Conservation (phyloP, 1,140 invertebrate species). For the Calosoma granatense region DNA sequence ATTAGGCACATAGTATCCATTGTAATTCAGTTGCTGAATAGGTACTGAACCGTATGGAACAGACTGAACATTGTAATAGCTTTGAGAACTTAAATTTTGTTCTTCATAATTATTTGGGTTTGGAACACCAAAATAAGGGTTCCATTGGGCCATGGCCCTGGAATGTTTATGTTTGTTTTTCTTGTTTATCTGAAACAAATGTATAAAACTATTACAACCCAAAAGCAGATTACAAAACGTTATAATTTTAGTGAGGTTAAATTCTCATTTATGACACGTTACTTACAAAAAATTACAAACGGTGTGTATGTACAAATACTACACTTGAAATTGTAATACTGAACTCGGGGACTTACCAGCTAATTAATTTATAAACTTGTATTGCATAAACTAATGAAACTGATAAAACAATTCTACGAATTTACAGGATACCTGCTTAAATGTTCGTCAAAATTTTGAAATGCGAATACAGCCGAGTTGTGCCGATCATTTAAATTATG, state of each 20-base stretch:
- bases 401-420: not conserved
- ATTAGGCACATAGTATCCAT: not conserved
- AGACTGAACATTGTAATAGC: not conserved
- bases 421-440: too few relatives aligned
- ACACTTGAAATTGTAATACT: too few relatives aligned
- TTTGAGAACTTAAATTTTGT: not conserved
- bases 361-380: not conserved
- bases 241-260: not conserved
- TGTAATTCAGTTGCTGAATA: not conserved
- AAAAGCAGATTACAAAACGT: too few relatives aligned
- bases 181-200: not conserved
- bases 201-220: not conserved
- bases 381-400: not conserved
- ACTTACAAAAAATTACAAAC: not conserved
- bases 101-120: not conserved
- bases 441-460: too few relatives aligned
- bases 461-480: too few relatives aligned
- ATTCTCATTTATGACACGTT: not conserved
- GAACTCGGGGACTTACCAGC: not conserved
- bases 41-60: not conserved
- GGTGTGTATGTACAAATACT: not conserved
- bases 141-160: constrained; percentile 5
- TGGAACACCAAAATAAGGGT: not conserved
- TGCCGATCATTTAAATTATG: too few relatives aligned
- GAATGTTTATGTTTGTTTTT: not conserved